Conservation (phyloP, 2,797 vertebrate species). For the Smutsia gigantea region DNA sequence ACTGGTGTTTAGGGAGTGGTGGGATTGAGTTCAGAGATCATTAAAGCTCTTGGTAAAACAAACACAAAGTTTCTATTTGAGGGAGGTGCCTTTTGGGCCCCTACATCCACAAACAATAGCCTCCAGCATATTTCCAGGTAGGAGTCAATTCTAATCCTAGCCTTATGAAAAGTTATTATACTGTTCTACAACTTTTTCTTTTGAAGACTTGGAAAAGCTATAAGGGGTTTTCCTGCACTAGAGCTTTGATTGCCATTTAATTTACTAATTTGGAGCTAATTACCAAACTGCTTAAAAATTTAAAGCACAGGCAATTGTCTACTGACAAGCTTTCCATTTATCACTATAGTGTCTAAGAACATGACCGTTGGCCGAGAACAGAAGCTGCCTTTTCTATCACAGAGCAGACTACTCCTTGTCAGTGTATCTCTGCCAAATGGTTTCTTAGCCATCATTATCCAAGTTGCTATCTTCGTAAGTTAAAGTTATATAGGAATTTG, state of each 20-base stretch:
- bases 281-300: conserved; percentile 73
- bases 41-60: not conserved
- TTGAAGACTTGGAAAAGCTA: not conserved
- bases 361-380: conserved; percentile 39
- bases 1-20: not conserved
- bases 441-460: not conserved
- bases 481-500: not conserved
- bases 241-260: conserved; percentile 38
- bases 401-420: conserved; percentile 24
- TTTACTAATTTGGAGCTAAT: conserved; percentile 63
- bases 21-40: not conserved
- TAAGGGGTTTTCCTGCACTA: conserved; percentile 32
- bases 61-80: not conserved
- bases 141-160: not conserved
- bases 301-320: conserved; percentile 46
- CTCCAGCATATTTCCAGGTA: conserved; percentile 48
- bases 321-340: conserved; percentile 51
- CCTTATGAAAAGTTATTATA: conserved; percentile 20
- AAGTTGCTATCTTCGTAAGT: conserved; percentile 28
- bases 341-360: conserved; percentile 31
- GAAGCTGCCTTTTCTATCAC: conserved; percentile 42
- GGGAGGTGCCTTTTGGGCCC: not conserved
- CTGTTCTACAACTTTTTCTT: not conserved
- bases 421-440: not conserved
- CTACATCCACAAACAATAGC: not conserved